Conservation (phyloP, 2,888 invertebrate genomes). For the Tachina lurida region DNA sequence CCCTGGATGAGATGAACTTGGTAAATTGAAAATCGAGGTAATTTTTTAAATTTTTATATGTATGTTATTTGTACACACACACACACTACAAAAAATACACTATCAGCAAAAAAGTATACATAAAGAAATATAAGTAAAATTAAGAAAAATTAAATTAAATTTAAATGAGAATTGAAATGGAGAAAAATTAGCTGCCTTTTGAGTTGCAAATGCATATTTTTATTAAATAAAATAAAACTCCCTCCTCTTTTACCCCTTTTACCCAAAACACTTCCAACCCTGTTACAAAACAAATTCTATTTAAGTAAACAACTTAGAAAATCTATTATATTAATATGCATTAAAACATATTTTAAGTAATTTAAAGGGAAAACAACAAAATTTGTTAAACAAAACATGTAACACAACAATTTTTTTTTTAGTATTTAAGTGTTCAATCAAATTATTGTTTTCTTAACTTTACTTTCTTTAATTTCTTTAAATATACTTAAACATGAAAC, state of each 20-base stretch:
- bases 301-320: slow-evolving; percentile 49
- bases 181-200: slow-evolving; percentile 66
- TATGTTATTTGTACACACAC: slow-evolving; percentile 9
- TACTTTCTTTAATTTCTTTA: slow-evolving; percentile 43
- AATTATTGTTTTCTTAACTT: slow-evolving; percentile 47
- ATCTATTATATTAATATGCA: slow-evolving; percentile 45
- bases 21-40: slow-evolving; percentile 58
- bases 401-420: slow-evolving; percentile 58
- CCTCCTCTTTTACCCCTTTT: slow-evolving; percentile 33
- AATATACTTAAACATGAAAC: slow-evolving; percentile 28
- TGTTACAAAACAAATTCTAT: slow-evolving; percentile 45
- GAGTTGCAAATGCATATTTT: slow-evolving; percentile 62
- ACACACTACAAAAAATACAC: background rate
- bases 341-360: slow-evolving; percentile 42
- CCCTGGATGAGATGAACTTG: slow-evolving; percentile 79
- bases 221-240: slow-evolving; percentile 43
- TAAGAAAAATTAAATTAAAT: slow-evolving; percentile 43
- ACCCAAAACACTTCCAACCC: slow-evolving; percentile 57
- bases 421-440: slow-evolving; percentile 63
- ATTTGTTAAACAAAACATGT: slow-evolving; percentile 48
- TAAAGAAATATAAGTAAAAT: slow-evolving; percentile 3
- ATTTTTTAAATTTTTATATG: slow-evolving; percentile 27
- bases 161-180: background rate
- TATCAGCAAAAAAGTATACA: slow-evolving; percentile 2
- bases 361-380: slow-evolving; percentile 42